Evolutionary conservation across 2,113 vertebrate species (phyloP), one percentile per base, ranked within the genome.

Genomic region (Galemys pyrenaicus): DNA sequence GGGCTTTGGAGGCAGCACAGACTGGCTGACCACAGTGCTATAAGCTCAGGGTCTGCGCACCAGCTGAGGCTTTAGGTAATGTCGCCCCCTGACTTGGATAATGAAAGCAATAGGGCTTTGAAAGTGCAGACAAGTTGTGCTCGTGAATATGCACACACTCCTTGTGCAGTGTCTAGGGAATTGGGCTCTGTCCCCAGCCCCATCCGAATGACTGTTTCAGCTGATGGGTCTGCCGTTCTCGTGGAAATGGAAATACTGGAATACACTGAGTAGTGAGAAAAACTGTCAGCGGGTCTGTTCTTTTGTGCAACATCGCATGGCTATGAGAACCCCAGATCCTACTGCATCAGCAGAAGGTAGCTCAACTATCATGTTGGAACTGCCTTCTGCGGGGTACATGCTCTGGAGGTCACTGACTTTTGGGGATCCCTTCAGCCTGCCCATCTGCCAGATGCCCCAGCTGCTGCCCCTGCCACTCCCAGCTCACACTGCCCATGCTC

Each of bases 401-500:
- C 39, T 39, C 70, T 3, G 13, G 15, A 82, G 80, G 44, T 35
- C 65, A 0, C 28, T 5, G 41, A 67, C 22, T 35, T 3, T 7
- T 44, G 0, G 0, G 49, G n/a, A 35, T 35, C 62, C 67, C 68
- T 15, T 6, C 3, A 6, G 19, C n/a, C 82, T 4, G 46, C 78
- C 30, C 46, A 16, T 70, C 75, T 0, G 0, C 20, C 32, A 4
- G 28, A 3, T 0, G 11, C 20, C 49, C 17, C 51, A 20, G 46
- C 37, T 68, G 75, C 74, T 5, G 5, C 17, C 24, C n/a, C 13
- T 4, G 26, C n/a, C 58, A 1, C 12, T 41, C 12, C 22, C 2
- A 4, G 17, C 1, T 28, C 44, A 3, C 13, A 7, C 44, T 0
- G 0, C 54, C 10, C 2, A 2, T 2, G 6, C n/a, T 1, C 4